A percentile compares a stretch with the other conserved stretches of the same genome.
phyloP scores from a whole-genome alignment of 2,797 vertebrate species.

The Typhlichthys eigenmanni region DNA sequence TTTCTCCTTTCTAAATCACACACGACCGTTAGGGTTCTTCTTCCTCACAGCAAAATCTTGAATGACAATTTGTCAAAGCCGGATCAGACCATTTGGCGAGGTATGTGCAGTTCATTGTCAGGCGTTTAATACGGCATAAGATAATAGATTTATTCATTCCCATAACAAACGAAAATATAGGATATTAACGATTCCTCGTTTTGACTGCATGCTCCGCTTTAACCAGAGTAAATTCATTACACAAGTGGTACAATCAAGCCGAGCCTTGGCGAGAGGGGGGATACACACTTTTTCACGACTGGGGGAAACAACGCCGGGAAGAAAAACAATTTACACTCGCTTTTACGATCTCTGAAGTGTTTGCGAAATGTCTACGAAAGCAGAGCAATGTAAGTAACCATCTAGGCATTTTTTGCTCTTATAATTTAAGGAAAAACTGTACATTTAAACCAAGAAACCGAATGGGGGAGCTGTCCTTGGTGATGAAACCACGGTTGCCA shows the following conservation, averaged over 20 bases:
- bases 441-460: constrained; percentile 39
- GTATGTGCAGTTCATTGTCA: constrained; percentile 34
- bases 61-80: constrained; percentile 77
- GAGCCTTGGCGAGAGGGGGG: constrained; percentile 65
- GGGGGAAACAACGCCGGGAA: constrained; percentile 68
- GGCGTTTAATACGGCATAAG: not conserved
- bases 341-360: constrained; percentile 68
- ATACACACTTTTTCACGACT: constrained; percentile 75
- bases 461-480: constrained; percentile 77
- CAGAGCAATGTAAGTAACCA: constrained; percentile 93
- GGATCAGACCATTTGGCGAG: constrained; percentile 79
- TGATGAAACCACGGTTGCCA: constrained; percentile 79
- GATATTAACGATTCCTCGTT: not conserved
- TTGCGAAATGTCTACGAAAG: constrained; percentile 93
- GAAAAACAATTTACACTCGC: constrained; percentile 61
- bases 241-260: constrained; percentile 78
- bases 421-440: constrained; percentile 29
- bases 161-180: not conserved
- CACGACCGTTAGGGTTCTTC: constrained; percentile 21
- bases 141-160: not conserved
- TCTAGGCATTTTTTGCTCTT: constrained; percentile 19
- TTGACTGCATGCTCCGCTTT: not conserved
- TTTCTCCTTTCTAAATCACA: constrained; percentile 25
- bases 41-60: constrained; percentile 59
- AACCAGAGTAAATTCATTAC: constrained; percentile 34